Base-by-base conservation (phyloP, 1,140 invertebrate genomes). In the Lepidotrigona ventralis region DNA sequence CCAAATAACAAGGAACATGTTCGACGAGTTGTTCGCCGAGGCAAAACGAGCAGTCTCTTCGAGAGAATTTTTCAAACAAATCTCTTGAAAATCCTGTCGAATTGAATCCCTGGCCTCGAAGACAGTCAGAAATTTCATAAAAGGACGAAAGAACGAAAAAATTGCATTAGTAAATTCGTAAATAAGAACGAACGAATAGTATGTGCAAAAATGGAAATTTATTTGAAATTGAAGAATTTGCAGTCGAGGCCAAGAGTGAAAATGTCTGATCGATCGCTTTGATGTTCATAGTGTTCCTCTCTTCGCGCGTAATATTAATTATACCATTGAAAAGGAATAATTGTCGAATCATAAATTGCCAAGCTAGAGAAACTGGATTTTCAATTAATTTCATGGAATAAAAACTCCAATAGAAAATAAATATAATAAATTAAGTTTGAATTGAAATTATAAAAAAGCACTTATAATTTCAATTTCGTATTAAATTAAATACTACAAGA, bases 1-100 rank as follows among this genome's bases (percentile, higher is more conserved):
- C 70, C 29, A 63, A 85, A 85, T 88, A 46, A 82, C 78, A 81
- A 88, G 83, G 71, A 85, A 85, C 17, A 2, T 74, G 60, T 75
- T n/a, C 46, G 53, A 51, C 26, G n/a, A n/a, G 39, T 46, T 46
- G 39, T 64, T 54, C 14, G 26, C 23, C 29, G 71, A 56, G 53
- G 46, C 79, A 51, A 21, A n/a, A 72, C 17, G 11, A 29, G 76
- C 33, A 15, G 39, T 5, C 21, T 69, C 1, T 69, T n/a, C 33
- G 21, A 69, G 21, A 64, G 54, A 81, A 66, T 75, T 51, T 87
- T 21, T 33, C 19, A 12, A 78, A 33, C 29, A 56, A 46, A 79
- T 33, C 19, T n/a, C 33, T 68, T 15, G 21, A 21, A 71, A 63
- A 64, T 29, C n/a, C 54, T 46, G 15, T 68, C 64, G 23, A 29